Conservation (phyloP, 2,888 invertebrate species). For the Palloptera scutellata region DNA sequence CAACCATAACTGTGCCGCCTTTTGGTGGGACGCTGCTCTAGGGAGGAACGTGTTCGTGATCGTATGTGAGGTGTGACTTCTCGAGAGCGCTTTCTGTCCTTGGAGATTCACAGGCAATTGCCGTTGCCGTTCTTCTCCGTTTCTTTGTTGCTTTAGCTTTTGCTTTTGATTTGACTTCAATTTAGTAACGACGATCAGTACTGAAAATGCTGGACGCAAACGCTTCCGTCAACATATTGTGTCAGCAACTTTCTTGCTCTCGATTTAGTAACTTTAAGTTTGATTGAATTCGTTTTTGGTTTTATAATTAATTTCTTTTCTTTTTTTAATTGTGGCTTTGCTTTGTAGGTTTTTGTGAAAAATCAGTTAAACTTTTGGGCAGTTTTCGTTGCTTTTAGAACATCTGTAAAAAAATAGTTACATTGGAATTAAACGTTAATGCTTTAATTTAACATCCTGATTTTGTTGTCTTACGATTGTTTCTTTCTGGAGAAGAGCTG, state of each 20-base stretch:
- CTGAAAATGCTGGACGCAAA: constrained; percentile 32
- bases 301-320: constrained; percentile 2
- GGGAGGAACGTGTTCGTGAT: constrained; percentile 41
- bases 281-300: neutral
- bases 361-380: constrained; percentile 23
- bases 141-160: constrained; percentile 25
- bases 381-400: constrained; percentile 33
- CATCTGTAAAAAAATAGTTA: constrained; percentile 21
- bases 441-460: neutral
- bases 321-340: neutral
- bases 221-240: constrained; percentile 32
- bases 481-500: too few species aligned
- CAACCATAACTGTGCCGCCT: constrained; percentile 51
- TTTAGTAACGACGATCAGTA: constrained; percentile 35
- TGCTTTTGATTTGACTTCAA: constrained; percentile 42
- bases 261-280: constrained; percentile 6
- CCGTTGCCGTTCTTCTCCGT: constrained; percentile 20
- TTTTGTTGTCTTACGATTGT: too few species aligned
- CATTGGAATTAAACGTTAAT: neutral
- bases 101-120: constrained; percentile 20
- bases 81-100: too few species aligned
- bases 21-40: constrained; percentile 26
- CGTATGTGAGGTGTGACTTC: too few species aligned
- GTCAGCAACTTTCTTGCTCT: constrained; percentile 34
- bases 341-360: neutral